Evolutionary conservation across 2,797 vertebrate species (phyloP).

Genomic region (Pyrocephalus nanus): DNA sequence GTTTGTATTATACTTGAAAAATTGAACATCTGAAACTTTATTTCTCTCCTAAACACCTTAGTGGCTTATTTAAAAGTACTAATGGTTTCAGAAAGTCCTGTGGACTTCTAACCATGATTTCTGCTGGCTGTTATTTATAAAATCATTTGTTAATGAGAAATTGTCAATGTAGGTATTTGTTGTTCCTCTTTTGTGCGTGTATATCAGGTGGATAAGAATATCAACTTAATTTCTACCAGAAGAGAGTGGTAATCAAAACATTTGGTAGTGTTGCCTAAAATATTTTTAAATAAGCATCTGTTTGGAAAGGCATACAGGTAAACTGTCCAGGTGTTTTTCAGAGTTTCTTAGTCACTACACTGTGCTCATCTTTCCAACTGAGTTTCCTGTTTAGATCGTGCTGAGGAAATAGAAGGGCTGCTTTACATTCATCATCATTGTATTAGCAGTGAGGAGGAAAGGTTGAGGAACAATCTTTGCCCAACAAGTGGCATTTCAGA

Average conservation of each 20-base stretch:
- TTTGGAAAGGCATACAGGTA: not conserved
- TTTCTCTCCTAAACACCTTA: not conserved
- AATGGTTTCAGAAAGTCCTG: not conserved
- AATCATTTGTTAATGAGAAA: not conserved
- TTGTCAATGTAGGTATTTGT: not conserved
- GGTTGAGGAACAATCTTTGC: not conserved
- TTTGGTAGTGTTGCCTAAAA: not conserved
- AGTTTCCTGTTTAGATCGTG: not conserved
- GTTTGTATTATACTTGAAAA: not conserved
- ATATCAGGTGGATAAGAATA: not conserved
- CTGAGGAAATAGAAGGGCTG: not conserved
- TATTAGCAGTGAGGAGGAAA: not conserved
- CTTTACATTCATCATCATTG: not conserved
- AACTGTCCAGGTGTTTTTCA: not conserved
- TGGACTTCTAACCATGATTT: not conserved
- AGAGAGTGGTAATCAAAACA: not conserved
- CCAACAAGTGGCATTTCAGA: not conserved
- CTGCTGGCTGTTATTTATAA: not conserved
- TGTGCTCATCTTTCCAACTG: fast-evolving
- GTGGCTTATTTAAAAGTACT: not conserved
- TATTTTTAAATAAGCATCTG: not conserved
- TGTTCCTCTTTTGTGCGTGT: not conserved
- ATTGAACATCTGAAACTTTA: not conserved
- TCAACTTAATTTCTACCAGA: not conserved
- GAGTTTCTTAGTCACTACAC: not conserved